Evolutionary conservation across 2,113 vertebrate genomes (phyloP), one percentile per base, ranked within the genome.

Genomic region (Amblyornis subalaris): DNA sequence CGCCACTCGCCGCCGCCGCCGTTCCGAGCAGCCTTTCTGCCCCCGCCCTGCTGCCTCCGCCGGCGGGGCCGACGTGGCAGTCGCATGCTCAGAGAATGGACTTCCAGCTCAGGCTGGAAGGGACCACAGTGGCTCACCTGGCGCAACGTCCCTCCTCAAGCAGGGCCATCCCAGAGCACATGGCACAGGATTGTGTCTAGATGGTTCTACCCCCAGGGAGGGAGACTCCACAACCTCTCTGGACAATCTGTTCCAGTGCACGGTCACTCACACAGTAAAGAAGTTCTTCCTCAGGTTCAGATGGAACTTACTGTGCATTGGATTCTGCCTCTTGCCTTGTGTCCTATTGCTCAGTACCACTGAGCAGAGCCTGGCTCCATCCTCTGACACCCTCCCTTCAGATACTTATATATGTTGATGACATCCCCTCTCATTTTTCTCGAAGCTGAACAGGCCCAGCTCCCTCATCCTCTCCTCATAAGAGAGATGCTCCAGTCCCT

Each of bases 1-100:
- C 22, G 8, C n/a, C 3, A 1, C 1, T 16, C 8, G 2, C 26
- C 8, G 8, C 12, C 26, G 9, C 57, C 2, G 4, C 13, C 1
- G 89, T 80, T 87, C 89, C 82, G 73, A 13, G 36, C 12, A 14
- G 33, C 12, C 6, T 47, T 10, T 12, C 62, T 26, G 36, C 26
- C 45, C 20, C 13, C 0, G 10, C 12, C 42, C 15, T 53, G 18
- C 28, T 26, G n/a, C 10, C n/a, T 1, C 26, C 7, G 17, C 19
- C 24, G 23, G 28, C 13, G 18, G 29, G 35, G 35, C 33, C 35
- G 24, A 2, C 6, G 26, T 47, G 26, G 28, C 58, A 7, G 3
- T 25, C 31, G 6, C 7, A 5, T 45, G 6, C 14, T 8, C 33
- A 7, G 28, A 9, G 33, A 6, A 14, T 14, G 14, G 17, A 20